These are phyloP conservation scores for Myrmecophaga tridactyla DNA, from an alignment of 2,113 vertebrate genomes.

Conservation along the genomic window DNA sequence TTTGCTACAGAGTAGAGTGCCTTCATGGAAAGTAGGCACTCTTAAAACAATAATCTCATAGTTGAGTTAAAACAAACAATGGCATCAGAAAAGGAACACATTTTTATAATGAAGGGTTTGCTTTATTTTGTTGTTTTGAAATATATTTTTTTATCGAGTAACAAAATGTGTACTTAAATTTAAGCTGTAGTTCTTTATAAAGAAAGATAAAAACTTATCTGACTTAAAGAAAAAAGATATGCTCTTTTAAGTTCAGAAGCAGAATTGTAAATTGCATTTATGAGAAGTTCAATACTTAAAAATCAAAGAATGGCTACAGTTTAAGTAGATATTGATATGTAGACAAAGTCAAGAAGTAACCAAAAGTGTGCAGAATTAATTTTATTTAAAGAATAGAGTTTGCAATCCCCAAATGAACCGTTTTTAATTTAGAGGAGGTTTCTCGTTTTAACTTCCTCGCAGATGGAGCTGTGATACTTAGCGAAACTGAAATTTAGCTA, in stretches of 20 bases:
- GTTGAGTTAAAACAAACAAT: background rate
- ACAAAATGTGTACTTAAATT: constrained; percentile 40
- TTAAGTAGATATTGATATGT: background rate
- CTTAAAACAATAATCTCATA: background rate
- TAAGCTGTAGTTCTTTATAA: background rate
- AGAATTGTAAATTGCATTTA: constrained; percentile 59
- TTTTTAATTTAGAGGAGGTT: background rate
- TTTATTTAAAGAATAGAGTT: background rate
- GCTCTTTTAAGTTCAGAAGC: constrained; percentile 32
- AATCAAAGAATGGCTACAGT: background rate
- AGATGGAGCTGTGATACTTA: background rate
- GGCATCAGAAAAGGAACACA: background rate
- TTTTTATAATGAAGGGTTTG: background rate
- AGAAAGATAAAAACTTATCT: constrained; percentile 43
- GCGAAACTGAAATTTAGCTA: background rate
- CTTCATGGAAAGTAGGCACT: background rate
- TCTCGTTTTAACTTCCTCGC: background rate
- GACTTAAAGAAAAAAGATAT: background rate
- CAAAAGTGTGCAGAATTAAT: background rate
- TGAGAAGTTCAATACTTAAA: background rate
- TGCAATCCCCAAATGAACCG: background rate
- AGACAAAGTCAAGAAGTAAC: background rate
- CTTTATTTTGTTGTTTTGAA: constrained; percentile 21
- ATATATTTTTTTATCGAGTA: constrained; percentile 36
- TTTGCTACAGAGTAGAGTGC: background rate